Base-by-base conservation (phyloP, 1,140 invertebrate genomes). In the Magallana angulata region DNA sequence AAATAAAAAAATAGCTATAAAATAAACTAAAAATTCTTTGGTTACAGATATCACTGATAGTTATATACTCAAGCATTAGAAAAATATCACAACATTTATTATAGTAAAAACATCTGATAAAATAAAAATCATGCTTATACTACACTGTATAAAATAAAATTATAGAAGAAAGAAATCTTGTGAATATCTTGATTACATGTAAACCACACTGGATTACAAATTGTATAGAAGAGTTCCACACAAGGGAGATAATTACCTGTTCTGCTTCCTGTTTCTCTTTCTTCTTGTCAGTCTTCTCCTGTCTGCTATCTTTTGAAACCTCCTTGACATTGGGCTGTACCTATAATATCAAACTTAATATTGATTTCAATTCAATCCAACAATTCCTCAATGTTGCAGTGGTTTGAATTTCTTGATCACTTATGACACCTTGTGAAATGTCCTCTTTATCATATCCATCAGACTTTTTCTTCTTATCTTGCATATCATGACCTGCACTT, bases 211-310 rank as follows among this genome's bases (percentile, higher is more conserved):
- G 24, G 68, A 76, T 0, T 76, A 76, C 68, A 76, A 76, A 71
- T 11, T 76, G 7, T 76, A 76, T 24, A 36, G 24, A 76, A 76
- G 68, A 82, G 48, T 82, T 57, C 81, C 16, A 58, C 81, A 16
- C 6, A 84, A 30, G 82, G 82, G 57, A 84, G 82, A 62, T 84
- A 62, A 84, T 84, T 24, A 84, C 57, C 57, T 84, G 57, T 62
- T 62, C 57, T 56, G 11, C 57, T 76, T 85, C 57, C 57, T 91
- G 88, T 81, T 93, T 91, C 24, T 93, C 91, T 56, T 92, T 92
- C 87, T 92, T 92, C 68, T 90, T 92, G 57, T 92, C 92, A 8
- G 89, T 84, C 68, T 93, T 93, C 30, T 92, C 90, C 60, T 89
- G 90, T 58, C 86, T 89, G 84, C 84, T 87, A 85, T 91, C 91